Evolutionary conservation across 1,140 invertebrate genomes (phyloP).

Genomic region (Micrasema minimum): DNA sequence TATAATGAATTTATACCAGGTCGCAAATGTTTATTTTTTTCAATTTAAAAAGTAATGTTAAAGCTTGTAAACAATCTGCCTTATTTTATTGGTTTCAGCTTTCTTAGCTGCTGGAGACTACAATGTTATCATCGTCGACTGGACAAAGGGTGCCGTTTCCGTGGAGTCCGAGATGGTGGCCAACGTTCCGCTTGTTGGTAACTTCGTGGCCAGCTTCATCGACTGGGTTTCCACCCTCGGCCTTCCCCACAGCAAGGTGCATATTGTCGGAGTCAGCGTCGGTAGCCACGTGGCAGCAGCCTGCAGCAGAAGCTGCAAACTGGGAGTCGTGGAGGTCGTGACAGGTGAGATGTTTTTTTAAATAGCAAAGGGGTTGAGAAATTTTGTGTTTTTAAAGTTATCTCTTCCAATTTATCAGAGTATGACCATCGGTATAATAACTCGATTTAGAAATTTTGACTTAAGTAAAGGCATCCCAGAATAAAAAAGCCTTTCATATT

Average conservation of each 20-base stretch:
- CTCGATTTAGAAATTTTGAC: no score
- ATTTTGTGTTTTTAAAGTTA: no score
- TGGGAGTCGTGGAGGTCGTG: constrained; percentile 31
- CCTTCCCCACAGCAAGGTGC: constrained; percentile 68
- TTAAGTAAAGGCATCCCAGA: no score
- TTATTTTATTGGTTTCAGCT: no score
- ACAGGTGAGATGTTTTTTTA: constrained; percentile 28
- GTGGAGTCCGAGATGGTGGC: constrained; percentile 58
- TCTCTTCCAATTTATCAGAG: no score
- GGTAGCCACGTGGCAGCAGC: constrained; percentile 93
- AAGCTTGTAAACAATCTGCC: neutral
- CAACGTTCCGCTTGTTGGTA: constrained; percentile 58
- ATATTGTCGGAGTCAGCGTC: constrained; percentile 87
- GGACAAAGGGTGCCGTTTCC: constrained; percentile 33
- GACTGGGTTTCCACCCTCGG: constrained; percentile 51
- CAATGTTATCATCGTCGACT: constrained; percentile 49
- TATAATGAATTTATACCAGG: no score
- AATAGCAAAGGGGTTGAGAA: neutral
- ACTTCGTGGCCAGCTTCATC: constrained; percentile 63
- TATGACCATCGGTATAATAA: no score
- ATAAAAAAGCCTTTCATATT: no score
- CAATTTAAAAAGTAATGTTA: no score
- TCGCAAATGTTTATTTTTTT: no score
- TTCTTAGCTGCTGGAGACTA: constrained; percentile 57
- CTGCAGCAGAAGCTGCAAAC: constrained; percentile 61